These are phyloP conservation scores for Xiphophorus couchianus DNA, from an alignment of 2,113 vertebrate species.

Conservation along the genomic window DNA sequence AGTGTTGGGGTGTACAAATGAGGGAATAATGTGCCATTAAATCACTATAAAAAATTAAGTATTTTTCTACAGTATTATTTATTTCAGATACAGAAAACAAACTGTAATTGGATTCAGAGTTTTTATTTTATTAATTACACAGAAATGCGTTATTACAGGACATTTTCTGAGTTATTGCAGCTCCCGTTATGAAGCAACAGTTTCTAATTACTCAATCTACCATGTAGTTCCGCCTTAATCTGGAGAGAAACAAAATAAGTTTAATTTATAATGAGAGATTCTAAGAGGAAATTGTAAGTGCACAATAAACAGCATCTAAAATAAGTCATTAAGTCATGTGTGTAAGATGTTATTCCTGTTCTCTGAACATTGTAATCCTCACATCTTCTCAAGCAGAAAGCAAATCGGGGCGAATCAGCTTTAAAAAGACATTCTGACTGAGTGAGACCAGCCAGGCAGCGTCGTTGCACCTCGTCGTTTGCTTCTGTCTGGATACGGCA, in stretches of 20 bases:
- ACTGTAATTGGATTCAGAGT: neutral
- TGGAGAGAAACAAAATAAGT: too few species aligned
- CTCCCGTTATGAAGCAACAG: neutral
- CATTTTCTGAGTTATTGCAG: neutral
- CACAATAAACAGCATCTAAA: neutral
- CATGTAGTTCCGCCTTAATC: too few species aligned
- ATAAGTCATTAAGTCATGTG: neutral
- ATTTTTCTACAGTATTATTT: too few species aligned
- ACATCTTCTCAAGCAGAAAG: neutral
- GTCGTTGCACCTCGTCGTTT: neutral
- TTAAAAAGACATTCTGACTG: slow-evolving; percentile 4
- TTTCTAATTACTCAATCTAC: too few species aligned
- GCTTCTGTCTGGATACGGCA: slow-evolving; percentile 11
- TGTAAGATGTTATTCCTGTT: neutral
- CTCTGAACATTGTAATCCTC: neutral
- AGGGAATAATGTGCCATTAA: too few species aligned
- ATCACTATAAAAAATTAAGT: too few species aligned
- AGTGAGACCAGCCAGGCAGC: slow-evolving; percentile 22
- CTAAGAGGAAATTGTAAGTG: neutral
- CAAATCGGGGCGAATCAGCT: neutral
- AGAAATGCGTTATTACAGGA: neutral
- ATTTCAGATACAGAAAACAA: neutral
- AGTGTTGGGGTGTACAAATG: neutral
- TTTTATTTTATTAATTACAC: neutral
- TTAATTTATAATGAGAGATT: too few species aligned